Base-by-base conservation (phyloP, 2,113 vertebrate genomes). In the Pimephales promelas region DNA sequence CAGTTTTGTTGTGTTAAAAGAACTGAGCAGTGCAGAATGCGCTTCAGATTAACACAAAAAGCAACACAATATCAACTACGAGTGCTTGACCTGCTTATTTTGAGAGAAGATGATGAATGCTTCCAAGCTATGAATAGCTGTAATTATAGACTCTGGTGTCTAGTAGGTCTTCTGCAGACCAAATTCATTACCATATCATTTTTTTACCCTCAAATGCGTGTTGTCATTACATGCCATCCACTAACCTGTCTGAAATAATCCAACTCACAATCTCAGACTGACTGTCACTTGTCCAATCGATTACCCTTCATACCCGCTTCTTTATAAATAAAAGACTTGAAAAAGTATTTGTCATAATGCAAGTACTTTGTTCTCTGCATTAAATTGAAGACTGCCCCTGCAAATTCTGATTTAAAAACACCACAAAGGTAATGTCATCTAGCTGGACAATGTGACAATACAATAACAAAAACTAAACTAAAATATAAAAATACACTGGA, bases 71-170 rank as follows among this genome's bases (percentile, higher is more conserved):
- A 47, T 54, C 18, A 70, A 81, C 36, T 54, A 52, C 3, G 31
- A 36, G 11, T 24, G 20, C 49, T 74, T 74, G 71, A 52, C 24
- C 45, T 22, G 59, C 43, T 13, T 31, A 80, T 66, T 81, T 36
- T 34, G 28, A 70, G 43, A 79, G 36, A 31, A 8, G 40, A 79
- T 78, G 56, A 61, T 40, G 40, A 61, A 78, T 61, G 56, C n/a
- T 40, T 59, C 14, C 16, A 80, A 22, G 59, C 43, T 80, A 66
- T 45, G 45, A 78, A 78, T 20, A 61, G 76, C 14, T 78, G 13
- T 61, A 78, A 45, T 62, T 78, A 59, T 59, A 57, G 54, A 59
- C 54, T 40, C 31, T 77, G 52, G 31, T 56, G 49, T 56, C 73
- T 76, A 54, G 73, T 75, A 71, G 68, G 36, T 24, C 40, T 45